phyloP scores from a whole-genome alignment of 1,140 invertebrate genomes.

The Drosophila funebris region DNA sequence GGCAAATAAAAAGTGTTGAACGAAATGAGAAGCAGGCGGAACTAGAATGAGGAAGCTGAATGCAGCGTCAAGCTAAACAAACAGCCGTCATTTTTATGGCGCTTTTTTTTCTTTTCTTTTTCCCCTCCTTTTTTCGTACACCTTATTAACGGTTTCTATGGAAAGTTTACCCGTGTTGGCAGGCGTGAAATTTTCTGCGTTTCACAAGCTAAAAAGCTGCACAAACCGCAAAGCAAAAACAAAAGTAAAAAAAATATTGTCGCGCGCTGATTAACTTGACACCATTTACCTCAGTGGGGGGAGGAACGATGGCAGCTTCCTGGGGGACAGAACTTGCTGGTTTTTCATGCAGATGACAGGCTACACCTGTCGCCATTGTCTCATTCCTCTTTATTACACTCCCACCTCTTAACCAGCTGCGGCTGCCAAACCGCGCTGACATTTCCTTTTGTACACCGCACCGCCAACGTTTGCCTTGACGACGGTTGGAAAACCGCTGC shows the following conservation, averaged over 20 bases:
- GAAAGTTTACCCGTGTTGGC: constrained; percentile 60
- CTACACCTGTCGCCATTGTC: constrained; percentile 64
- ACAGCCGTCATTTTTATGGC: constrained; percentile 73
- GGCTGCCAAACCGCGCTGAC: constrained; percentile 45
- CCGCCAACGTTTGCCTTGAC: constrained; percentile 30
- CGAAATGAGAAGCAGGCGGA: neutral
- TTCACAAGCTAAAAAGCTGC: constrained; percentile 43
- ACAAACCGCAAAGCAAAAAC: constrained; percentile 11
- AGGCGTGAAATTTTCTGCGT: constrained; percentile 63
- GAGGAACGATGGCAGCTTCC: constrained; percentile 4
- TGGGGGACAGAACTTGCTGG: constrained; percentile 30
- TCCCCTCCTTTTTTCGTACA: constrained; percentile 46
- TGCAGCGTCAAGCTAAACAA: constrained; percentile 60
- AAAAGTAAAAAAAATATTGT: constrained; percentile 35
- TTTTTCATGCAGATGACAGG: constrained; percentile 73
- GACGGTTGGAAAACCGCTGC: constrained; percentile 15
- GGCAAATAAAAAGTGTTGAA: constrained; percentile 65
- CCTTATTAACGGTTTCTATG: constrained; percentile 75
- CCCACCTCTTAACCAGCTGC: constrained; percentile 16
- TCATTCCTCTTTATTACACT: constrained; percentile 15
- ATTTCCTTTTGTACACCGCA: constrained; percentile 43
- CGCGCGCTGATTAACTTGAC: constrained; percentile 76
- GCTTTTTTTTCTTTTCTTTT: constrained; percentile 43
- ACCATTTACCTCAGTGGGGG: constrained; percentile 30
- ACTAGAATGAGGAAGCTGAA: constrained; percentile 9